A percentile compares a stretch with the other conserved stretches of the same genome.
Conservation (phyloP, 2,888 invertebrate genomes). For the Andrena minutula region DNA sequence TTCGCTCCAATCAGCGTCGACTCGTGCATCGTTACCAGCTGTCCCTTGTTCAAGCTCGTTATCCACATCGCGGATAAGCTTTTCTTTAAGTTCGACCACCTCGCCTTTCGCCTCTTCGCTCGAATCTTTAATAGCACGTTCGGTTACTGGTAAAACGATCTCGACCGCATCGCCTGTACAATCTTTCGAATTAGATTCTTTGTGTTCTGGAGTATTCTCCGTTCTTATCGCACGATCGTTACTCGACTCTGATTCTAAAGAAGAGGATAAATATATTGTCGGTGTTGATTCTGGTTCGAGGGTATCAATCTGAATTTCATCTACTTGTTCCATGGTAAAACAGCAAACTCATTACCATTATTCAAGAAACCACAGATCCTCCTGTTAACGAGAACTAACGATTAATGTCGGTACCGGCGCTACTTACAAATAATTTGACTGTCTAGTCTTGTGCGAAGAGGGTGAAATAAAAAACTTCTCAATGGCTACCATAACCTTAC, state of each 20-base stretch:
- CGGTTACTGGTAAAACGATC: constrained; percentile 14
- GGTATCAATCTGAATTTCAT: constrained; percentile 40
- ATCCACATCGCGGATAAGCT: not conserved
- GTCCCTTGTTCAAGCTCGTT: not conserved
- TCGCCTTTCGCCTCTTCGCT: not conserved
- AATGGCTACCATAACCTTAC: constrained; percentile 58
- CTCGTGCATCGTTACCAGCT: not conserved
- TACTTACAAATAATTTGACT: not conserved
- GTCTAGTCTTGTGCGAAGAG: not conserved
- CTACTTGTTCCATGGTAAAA: constrained; percentile 67
- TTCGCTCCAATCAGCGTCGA: not conserved
- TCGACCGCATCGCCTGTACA: constrained; percentile 13
- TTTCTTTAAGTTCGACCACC: constrained; percentile 3
- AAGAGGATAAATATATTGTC: constrained; percentile 7
- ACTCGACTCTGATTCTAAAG: not conserved
- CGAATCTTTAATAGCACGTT: not conserved
- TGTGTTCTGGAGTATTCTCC: not conserved
- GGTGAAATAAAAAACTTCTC: not conserved
- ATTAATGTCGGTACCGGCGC: not conserved
- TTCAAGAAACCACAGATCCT: constrained; percentile 52
- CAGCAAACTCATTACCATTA: constrained; percentile 48
- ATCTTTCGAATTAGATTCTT: constrained; percentile 8
- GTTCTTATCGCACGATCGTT: not conserved
- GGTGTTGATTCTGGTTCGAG: constrained; percentile 1
- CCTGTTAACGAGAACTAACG: constrained; percentile 48